Percentiles rank a stretch among this genome's conserved stretches.
Conservation (phyloP, 2,113 vertebrate species). For the Pipa parva region DNA sequence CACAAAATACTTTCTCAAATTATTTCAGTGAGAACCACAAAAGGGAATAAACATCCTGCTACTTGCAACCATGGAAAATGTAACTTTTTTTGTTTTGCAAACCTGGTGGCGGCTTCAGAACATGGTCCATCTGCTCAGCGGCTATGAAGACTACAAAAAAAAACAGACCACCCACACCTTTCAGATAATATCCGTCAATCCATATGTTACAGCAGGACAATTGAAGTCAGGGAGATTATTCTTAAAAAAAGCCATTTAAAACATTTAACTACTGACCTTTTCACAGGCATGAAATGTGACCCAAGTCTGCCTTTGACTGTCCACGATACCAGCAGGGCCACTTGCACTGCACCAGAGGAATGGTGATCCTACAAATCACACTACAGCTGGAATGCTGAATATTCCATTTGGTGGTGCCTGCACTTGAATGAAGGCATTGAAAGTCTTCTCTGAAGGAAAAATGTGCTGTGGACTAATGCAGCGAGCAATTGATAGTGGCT, state of each 20-base stretch:
- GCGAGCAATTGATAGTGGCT: slow-evolving; percentile 59
- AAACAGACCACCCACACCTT: slow-evolving; percentile 55
- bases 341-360: slow-evolving; percentile 40
- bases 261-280: slow-evolving; percentile 58
- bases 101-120: not conserved
- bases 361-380: slow-evolving; percentile 27
- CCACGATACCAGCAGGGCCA: slow-evolving; percentile 34
- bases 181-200: slow-evolving; percentile 39
- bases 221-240: slow-evolving; percentile 47
- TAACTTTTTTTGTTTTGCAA: not conserved
- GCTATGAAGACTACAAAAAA: not conserved
- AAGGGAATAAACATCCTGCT: too few species aligned
- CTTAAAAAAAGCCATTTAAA: slow-evolving; percentile 37
- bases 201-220: slow-evolving; percentile 39
- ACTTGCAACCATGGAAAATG: not conserved
- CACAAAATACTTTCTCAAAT: slow-evolving; percentile 3
- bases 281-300: slow-evolving; percentile 49
- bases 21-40: slow-evolving; percentile 5
- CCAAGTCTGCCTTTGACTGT: slow-evolving; percentile 43
- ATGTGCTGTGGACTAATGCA: slow-evolving; percentile 60
- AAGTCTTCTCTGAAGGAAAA: slow-evolving; percentile 53
- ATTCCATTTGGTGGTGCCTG: slow-evolving; percentile 50
- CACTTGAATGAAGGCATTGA: slow-evolving; percentile 60
- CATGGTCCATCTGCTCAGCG: slow-evolving; percentile 22
- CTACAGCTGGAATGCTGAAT: slow-evolving; percentile 56